A percentile compares a stretch with the other conserved stretches of the same genome.
These are phyloP conservation scores for Pentamera pediparva DNA, from an alignment of 53 echinoderm and acorn worm genomes.

Conservation along the genomic window DNA sequence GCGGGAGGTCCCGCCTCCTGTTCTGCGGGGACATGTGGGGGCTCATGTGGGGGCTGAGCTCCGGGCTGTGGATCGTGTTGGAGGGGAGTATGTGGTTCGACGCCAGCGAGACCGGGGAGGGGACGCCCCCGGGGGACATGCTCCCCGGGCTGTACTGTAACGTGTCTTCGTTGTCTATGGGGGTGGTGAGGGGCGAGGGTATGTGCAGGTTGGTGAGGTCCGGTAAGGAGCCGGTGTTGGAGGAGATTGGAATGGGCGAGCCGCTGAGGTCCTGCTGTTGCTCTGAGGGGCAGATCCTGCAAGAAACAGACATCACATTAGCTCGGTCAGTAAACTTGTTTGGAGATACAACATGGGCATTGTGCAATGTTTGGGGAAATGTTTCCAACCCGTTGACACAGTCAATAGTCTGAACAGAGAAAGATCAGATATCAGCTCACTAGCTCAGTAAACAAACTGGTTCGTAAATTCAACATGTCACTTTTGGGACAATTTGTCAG, in stretches of 20 bases:
- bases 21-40: slow-evolving; percentile 80
- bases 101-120: slow-evolving; percentile 11
- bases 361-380: no score
- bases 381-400: no score
- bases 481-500: no score
- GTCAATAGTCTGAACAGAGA: no score
- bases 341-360: no score
- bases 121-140: slow-evolving; percentile 25
- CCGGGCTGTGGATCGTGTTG: slow-evolving; percentile 22
- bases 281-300: slow-evolving; percentile 88
- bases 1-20: slow-evolving; percentile 45
- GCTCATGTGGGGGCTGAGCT: slow-evolving; percentile 80
- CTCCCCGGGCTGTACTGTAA: slow-evolving; percentile 22
- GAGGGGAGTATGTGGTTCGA: slow-evolving; percentile 7
- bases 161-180: slow-evolving; percentile 83
- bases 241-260: slow-evolving; percentile 89
- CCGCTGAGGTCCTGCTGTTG: slow-evolving; percentile 61
- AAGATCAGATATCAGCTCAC: no score
- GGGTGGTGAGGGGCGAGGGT: slow-evolving; percentile 93
- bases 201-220: slow-evolving; percentile 99
- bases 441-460: no score
- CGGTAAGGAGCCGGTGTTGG: slow-evolving; percentile 94
- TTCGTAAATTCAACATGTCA: no score
- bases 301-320: no score
- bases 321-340: no score